Evolutionary conservation across 1,140 invertebrate species (phyloP), one percentile per base, ranked within the genome.

Genomic region (Heliconius nattereri): DNA sequence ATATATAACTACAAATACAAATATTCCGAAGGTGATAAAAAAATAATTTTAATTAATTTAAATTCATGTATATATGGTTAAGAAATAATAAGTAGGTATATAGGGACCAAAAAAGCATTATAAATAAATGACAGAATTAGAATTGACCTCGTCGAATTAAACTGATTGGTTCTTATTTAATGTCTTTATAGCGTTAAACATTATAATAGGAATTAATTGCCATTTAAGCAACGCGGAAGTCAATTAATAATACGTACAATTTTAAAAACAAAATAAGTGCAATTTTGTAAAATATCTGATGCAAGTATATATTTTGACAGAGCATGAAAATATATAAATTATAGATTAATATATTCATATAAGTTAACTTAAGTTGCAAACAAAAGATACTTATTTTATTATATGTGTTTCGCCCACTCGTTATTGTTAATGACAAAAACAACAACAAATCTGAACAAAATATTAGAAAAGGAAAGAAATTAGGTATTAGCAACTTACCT

Each of bases 361-460:
- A 60, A 29, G n/a, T 76, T 20, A 76, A 70, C 73, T 52, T 71
- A 37, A 71, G 73, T 71, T 26, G 26, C 57, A 90, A 91, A 91
- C 90, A 91, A 91, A 90, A 89, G 88, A 85, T 86, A 87, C 87
- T 85, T 29, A 66, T 66, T 66, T 87, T 82, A 86, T 74, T 87
- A 85, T 76, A 85, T 82, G 83, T 82, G 85, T 82, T 84, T 89
- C 89, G 86, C 90, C 90, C 91, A 91, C 91, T 86, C 91, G 89
- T 81, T 86, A 87, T 81, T 79, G 78, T 85, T 82, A 81, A 86
- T 87, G 84, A 85, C 83, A 86, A 86, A 57, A 75, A 83, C 81
- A 78, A 78, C 35, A 78, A 78, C 72, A 78, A 78, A 2, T 20
- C 23, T 35, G 1, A 40, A 13, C 6, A 37, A 20, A 76, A 60